A percentile compares a stretch with the other conserved stretches of the same genome.
phyloP scores from a whole-genome alignment of 1,140 invertebrate species.

The Spodoptera frugiperda region DNA sequence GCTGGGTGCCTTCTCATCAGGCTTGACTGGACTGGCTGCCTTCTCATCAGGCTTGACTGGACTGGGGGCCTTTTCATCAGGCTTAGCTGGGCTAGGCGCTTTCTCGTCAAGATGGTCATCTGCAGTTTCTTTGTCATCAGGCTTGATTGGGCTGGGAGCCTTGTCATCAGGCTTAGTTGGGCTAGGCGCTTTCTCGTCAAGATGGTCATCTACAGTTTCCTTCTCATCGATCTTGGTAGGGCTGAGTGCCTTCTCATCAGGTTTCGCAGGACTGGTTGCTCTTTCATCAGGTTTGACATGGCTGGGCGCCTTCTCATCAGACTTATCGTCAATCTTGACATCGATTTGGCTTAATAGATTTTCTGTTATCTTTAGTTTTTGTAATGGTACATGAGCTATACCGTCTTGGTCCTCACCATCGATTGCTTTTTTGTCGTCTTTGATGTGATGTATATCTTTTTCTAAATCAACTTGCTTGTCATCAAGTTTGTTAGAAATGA shows the following conservation, averaged over 20 bases:
- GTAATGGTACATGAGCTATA: no score
- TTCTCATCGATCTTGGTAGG: no score
- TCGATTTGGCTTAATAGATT: no score
- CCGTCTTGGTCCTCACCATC: constrained; percentile 55
- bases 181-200: background rate
- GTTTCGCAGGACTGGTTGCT: constrained; percentile 8
- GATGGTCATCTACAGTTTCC: background rate
- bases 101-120: background rate
- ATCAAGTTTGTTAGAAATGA: constrained; percentile 78
- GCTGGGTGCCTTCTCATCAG: constrained; percentile 22
- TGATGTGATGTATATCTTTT: constrained; percentile 61
- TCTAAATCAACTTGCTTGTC: constrained; percentile 75
- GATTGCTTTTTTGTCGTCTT: constrained; percentile 53
- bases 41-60: constrained; percentile 29
- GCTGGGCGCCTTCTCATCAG: constrained; percentile 37
- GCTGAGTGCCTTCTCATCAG: no score
- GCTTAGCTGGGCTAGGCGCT: no score
- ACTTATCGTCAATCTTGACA: background rate
- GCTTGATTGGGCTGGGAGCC: background rate
- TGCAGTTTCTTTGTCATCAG: background rate
- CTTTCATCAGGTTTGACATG: constrained; percentile 22
- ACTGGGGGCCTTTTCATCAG: constrained; percentile 38
- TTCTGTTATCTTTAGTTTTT: no score
- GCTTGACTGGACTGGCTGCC: constrained; percentile 11
- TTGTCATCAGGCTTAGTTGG: background rate